Percentiles rank a stretch among this genome's conserved stretches.
Evolutionary conservation across 2,888 invertebrate genomes (phyloP).

Genomic region (Lasioglossum marginatum): DNA sequence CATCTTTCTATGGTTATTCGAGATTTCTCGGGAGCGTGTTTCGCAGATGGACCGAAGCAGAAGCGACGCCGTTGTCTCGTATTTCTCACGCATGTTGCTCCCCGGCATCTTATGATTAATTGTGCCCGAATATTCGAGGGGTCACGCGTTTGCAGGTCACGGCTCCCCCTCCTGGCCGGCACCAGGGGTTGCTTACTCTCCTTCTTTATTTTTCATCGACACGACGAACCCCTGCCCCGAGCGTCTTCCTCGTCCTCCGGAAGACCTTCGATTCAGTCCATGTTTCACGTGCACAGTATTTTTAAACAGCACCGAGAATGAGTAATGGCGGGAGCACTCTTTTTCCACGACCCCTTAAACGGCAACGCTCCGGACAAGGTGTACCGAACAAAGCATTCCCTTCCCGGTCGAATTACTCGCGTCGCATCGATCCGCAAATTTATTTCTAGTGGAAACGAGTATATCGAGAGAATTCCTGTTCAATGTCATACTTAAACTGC

Average conservation of each 20-base stretch:
- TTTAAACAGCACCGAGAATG: slow-evolving; percentile 74
- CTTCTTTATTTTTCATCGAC: slow-evolving; percentile 56
- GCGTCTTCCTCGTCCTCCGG: slow-evolving; percentile 47
- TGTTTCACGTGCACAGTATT: slow-evolving; percentile 77
- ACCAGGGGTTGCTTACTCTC: slow-evolving; percentile 63
- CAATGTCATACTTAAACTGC: not conserved
- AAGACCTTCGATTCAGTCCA: slow-evolving; percentile 77
- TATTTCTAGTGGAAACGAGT: not conserved
- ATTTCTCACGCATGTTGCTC: slow-evolving; percentile 81
- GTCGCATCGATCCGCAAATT: slow-evolving; percentile 39
- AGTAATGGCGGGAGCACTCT: slow-evolving; percentile 73
- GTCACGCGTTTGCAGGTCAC: slow-evolving; percentile 67
- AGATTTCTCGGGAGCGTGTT: slow-evolving; percentile 26
- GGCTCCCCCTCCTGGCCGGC: slow-evolving; percentile 55
- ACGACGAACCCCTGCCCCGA: slow-evolving; percentile 61
- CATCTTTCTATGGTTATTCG: not conserved
- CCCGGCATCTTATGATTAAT: slow-evolving; percentile 78
- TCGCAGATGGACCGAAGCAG: slow-evolving; percentile 57
- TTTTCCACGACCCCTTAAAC: slow-evolving; percentile 53
- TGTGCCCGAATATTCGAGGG: slow-evolving; percentile 72
- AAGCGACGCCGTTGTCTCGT: slow-evolving; percentile 75
- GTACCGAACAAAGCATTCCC: slow-evolving; percentile 44
- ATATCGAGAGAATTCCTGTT: not conserved
- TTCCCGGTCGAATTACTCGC: slow-evolving; percentile 38
- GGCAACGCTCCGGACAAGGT: slow-evolving; percentile 51